These are phyloP conservation scores for Lepus townsendii DNA, from an alignment of 2,797 vertebrate species.

Conservation along the genomic window DNA sequence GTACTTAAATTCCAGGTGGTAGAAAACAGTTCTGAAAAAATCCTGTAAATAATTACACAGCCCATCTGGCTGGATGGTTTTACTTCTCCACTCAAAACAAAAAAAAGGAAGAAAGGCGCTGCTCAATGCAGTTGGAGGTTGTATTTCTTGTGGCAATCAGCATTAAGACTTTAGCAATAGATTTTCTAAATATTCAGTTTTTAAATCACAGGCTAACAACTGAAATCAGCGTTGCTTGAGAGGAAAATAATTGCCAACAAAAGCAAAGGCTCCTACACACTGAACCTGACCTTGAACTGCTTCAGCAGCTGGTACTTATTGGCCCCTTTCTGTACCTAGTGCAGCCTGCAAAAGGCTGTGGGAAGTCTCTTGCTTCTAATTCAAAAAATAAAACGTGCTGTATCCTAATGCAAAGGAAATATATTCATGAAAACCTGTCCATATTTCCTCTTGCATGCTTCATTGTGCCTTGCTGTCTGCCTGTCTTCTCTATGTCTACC, in stretches of 20 bases:
- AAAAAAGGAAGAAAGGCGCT: background rate
- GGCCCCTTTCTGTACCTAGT: background rate
- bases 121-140: conserved; percentile 47
- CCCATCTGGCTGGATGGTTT: conserved; percentile 66
- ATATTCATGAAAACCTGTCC: background rate
- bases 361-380: background rate
- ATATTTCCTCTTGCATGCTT: background rate
- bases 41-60: conserved; percentile 74
- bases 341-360: background rate
- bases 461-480: too few relatives aligned
- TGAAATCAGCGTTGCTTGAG: background rate
- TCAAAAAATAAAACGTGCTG: background rate
- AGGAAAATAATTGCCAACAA: background rate
- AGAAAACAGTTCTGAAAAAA: conserved; percentile 66
- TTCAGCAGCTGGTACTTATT: background rate
- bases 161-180: conserved; percentile 18
- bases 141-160: conserved; percentile 53
- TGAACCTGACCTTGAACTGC: background rate
- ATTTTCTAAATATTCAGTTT: too few relatives aligned
- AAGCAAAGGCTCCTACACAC: background rate
- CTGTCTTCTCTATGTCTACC: background rate
- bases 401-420: background rate
- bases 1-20: conserved; percentile 77
- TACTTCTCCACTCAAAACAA: conserved; percentile 60
- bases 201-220: background rate